Evolutionary conservation across 1,140 invertebrate species (phyloP), one percentile per base, ranked within the genome.

Genomic region (Cephus cinctus): DNA sequence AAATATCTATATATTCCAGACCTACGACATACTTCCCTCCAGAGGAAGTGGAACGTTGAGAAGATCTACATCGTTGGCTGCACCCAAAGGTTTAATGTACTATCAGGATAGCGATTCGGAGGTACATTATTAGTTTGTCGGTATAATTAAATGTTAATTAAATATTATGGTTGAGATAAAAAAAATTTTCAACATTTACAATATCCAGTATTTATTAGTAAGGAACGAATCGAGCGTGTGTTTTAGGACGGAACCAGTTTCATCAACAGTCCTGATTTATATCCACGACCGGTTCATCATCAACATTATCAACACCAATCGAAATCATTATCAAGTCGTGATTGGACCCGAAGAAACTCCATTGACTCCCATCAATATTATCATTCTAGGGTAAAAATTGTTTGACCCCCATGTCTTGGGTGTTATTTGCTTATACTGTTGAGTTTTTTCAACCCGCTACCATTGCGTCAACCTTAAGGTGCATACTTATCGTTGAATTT

Each of bases 331-430:
- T 43, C 51, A n/a, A 54, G 58, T 18, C 60, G 59, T 44, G 67
- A 72, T 38, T 59, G 59, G 20, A 64, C 61, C 0, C 47, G 67
- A 54, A 62, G 69, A 59, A 75, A 74, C 53, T 75, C 71, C 12
- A 47, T 69, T 47, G 61, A 69, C 30, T 74, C 73, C 11, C 68
- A 71, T 38, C 69, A 60, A 43, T 74, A 73, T 67, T 74, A 71
- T 47, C 64, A 67, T 63, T 72, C 68, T 48, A 74, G 71, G 73
- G 73, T 76, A 75, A 73, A 69, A 5, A n/a, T n/a, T n/a, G n/a
- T 50, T 54, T 45, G 30, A 52, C 25, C 41, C 44, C 20, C 11
- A 47, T 43, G n/a, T n/a, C n/a, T n/a, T n/a, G n/a, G n/a, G n/a
- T n/a, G n/a, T n/a, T n/a, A n/a, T n/a, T n/a, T n/a, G n/a, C n/a